These are phyloP conservation scores for Sceliomorpha sp. DNA, from an alignment of 2,888 invertebrate species.

Conservation along the genomic window DNA sequence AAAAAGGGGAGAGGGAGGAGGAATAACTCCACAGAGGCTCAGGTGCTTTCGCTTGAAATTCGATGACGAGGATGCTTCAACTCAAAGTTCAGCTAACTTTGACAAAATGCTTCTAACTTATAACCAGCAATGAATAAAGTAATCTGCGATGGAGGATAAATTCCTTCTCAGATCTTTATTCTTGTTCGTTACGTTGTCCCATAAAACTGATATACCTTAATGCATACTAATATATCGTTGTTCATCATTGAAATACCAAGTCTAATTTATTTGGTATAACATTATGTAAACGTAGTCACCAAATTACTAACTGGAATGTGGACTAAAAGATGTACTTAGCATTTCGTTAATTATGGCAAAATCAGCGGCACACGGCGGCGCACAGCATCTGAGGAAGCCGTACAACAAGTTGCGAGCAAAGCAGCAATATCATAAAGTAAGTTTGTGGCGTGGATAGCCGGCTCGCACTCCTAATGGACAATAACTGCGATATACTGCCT, in stretches of 20 bases:
- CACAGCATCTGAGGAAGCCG: conserved; percentile 18
- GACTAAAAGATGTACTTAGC: too few species aligned
- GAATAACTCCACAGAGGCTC: conserved; percentile 17
- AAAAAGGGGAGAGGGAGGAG: conserved; percentile 23
- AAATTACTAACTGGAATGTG: too few species aligned
- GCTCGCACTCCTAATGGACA: conserved; percentile 74
- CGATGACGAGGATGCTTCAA: conserved; percentile 11
- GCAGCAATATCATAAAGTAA: conserved; percentile 75
- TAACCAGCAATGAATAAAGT: too few species aligned
- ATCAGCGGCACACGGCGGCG: conserved; percentile 2
- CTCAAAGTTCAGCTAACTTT: too few species aligned
- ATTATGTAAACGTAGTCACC: too few species aligned
- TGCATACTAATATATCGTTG: too few species aligned
- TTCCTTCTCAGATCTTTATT: too few species aligned
- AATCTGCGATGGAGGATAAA: too few species aligned
- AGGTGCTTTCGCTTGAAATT: conserved; percentile 28
- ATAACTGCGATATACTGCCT: conserved; percentile 76
- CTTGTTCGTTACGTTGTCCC: neutral
- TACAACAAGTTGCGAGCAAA: conserved; percentile 53
- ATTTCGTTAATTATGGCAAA: conserved; percentile 23
- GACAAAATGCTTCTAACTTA: too few species aligned
- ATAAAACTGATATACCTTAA: neutral
- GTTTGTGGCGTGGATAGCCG: conserved; percentile 73
- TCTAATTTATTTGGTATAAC: too few species aligned
- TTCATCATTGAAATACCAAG: too few species aligned